phyloP scores from a whole-genome alignment of 2,797 vertebrate species.

The Phataginus tetradactyla region DNA sequence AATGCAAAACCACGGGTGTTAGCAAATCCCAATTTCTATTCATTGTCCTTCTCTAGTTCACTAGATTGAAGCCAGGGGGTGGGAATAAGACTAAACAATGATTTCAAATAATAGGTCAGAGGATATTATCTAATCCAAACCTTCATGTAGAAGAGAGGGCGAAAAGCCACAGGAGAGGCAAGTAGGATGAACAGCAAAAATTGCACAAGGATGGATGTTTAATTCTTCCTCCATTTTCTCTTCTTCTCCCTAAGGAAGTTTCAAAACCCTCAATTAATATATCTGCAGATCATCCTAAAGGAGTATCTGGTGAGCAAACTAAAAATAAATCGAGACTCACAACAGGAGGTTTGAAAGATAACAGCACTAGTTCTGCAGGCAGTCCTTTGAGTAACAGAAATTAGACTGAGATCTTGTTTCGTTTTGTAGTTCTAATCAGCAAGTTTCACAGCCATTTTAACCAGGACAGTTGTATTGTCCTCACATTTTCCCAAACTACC shows the following conservation, averaged over 20 bases:
- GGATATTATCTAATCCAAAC: slow-evolving; percentile 15
- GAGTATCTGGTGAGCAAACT: slow-evolving; percentile 21
- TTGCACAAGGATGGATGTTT: background rate
- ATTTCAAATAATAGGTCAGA: slow-evolving; percentile 42
- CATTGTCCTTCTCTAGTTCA: background rate
- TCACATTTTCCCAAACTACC: background rate
- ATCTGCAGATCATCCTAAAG: background rate
- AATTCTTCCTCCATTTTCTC: slow-evolving; percentile 21
- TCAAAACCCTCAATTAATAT: slow-evolving; percentile 39
- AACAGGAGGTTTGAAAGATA: background rate
- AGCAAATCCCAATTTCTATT: slow-evolving; percentile 43
- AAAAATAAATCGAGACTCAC: slow-evolving; percentile 29
- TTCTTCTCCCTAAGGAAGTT: background rate
- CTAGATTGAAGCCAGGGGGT: background rate
- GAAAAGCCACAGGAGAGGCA: slow-evolving; percentile 6
- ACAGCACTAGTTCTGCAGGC: slow-evolving; percentile 32
- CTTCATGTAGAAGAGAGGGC: slow-evolving; percentile 14
- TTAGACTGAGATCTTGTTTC: background rate
- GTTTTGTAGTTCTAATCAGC: background rate
- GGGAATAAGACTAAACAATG: background rate
- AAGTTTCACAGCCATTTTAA: background rate
- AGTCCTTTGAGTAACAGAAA: slow-evolving; percentile 42
- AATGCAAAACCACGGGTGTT: slow-evolving; percentile 24
- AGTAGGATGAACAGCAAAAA: background rate
- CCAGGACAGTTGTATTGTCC: background rate